These are phyloP conservation scores for Ditylenchus dipsaci DNA, from an alignment of 1,140 invertebrate genomes.

Conservation along the genomic window DNA sequence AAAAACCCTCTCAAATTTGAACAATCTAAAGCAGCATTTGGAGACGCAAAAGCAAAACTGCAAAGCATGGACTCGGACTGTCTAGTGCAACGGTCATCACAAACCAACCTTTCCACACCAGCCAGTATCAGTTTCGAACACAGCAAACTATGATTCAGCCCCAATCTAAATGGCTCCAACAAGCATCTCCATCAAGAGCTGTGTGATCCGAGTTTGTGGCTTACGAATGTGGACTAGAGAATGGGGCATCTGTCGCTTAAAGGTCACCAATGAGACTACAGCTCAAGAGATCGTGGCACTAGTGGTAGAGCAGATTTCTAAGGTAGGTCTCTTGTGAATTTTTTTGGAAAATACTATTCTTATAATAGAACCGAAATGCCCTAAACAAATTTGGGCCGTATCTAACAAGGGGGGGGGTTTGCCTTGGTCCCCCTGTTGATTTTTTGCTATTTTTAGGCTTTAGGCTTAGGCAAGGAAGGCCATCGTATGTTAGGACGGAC, in stretches of 20 bases:
- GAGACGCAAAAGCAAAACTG: too few species aligned
- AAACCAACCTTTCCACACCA: not conserved
- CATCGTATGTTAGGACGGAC: too few species aligned
- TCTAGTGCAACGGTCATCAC: not conserved
- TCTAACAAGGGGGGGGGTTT: too few species aligned
- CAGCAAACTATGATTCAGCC: not conserved
- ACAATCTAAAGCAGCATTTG: too few species aligned
- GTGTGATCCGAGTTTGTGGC: conserved; percentile 73
- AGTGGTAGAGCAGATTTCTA: conserved; percentile 88
- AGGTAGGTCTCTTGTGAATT: conserved; percentile 59
- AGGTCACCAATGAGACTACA: conserved; percentile 81
- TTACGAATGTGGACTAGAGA: conserved; percentile 84
- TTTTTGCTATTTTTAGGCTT: too few species aligned
- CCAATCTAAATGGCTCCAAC: conserved; percentile 6
- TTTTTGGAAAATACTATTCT: too few species aligned
- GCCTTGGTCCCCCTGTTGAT: too few species aligned
- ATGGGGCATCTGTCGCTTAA: conserved; percentile 86
- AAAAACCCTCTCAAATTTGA: not conserved
- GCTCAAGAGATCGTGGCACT: conserved; percentile 86
- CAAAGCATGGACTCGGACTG: not conserved
- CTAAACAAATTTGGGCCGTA: too few species aligned
- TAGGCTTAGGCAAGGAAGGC: too few species aligned
- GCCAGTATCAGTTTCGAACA: not conserved
- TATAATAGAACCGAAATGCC: too few species aligned
- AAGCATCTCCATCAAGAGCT: conserved; percentile 10